Evolutionary conservation across 2,113 vertebrate species (phyloP), one percentile per base, ranked within the genome.

Genomic region (Pituophis catenifer): DNA sequence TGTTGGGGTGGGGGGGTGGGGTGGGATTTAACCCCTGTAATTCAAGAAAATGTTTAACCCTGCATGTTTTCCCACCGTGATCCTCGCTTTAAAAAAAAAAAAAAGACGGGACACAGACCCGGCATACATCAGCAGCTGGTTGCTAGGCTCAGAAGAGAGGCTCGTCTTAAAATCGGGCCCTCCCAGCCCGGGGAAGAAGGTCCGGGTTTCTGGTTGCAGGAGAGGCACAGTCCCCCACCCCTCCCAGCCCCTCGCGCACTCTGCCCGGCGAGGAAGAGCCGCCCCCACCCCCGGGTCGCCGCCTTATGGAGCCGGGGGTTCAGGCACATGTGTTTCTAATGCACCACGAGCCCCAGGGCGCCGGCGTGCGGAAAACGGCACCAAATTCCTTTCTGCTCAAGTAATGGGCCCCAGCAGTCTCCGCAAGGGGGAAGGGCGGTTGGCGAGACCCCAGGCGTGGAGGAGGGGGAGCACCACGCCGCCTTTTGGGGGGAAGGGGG

Each of bases 371-470:
- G 96, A 93, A 97, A 96, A 95, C 96, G 96, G 97, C 96, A 96
- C 95, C 94, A 93, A 97, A 97, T 97, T 97, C 97, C 97, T 97
- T 97, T 97, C 97, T 15, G 92, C 97, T 97, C 96, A 65, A 97
- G 96, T 97, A 96, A 97, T 97, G 95, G 94, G 97, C 96, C 97
- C 97, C 97, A 97, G 96, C 96, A 97, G 96, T 95, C 96, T 96
- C 94, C 90, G 95, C 96, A 94, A 91, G 97, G 96, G 95, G 97
- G 88, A n/a, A n/a, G 87, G 96, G 96, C 96, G 21, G 17, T 93
- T 95, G 23, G 57, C 55, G 89, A 90, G 92, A 90, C 89, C 96
- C 96, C 96, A 92, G 90, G 95, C 94, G 93, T 0, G 0, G 91
- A 88, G 57, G 81, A 62, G 23, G 85, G 21, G 57, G 85, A 86